Evolutionary conservation across 2,113 vertebrate species (phyloP), one percentile per base, ranked within the genome.

Genomic region (Prunella fulvescens): DNA sequence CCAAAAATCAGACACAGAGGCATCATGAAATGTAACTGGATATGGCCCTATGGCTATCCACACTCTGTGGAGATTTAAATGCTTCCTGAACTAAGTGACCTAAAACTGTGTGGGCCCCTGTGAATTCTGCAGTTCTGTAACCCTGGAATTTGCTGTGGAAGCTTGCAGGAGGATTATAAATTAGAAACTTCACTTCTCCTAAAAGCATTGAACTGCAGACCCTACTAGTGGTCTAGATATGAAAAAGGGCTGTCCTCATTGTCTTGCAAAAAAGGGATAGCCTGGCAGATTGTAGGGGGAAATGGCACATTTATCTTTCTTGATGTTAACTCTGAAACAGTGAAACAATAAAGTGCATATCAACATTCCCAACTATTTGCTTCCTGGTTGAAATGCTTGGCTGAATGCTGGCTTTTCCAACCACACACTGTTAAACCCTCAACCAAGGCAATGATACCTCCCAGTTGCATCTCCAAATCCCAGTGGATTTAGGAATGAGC

Each of bases 1-100:
- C 25, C 25, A 67, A 86, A 86, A 92, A 74, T 57, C 80, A 86
- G 86, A 64, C 77, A 73, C 4, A 0, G 37, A 88, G 42, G 48
- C 37, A 88, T 80, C 37, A 11, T 42, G 67, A 82, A 92, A 40
- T 35, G 54, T 78, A 96, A 90, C 67, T 60, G 57, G 67, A 70
- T 78, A 61, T 24, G 60, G 28, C 35, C 57, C 40, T 50, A 42
- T n/a, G 60, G 44, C 47, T 66, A 60, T 37, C 60, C 24, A 45
- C 37, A 16, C 18, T 80, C 80, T n/a, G 35, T 10, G 50, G 45
- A 88, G 65, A 94, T 88, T 95, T 90, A 81, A 88, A 81, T 39
- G 56, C 42, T 92, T 84, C 83, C 77, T 88, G 86, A 95, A 94
- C 61, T 45, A 72, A 78, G 72, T 96, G 93, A 95, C 90, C 79